These are phyloP conservation scores for Psittacara wagleri DNA, from an alignment of 2,113 vertebrate species.

Conservation along the genomic window DNA sequence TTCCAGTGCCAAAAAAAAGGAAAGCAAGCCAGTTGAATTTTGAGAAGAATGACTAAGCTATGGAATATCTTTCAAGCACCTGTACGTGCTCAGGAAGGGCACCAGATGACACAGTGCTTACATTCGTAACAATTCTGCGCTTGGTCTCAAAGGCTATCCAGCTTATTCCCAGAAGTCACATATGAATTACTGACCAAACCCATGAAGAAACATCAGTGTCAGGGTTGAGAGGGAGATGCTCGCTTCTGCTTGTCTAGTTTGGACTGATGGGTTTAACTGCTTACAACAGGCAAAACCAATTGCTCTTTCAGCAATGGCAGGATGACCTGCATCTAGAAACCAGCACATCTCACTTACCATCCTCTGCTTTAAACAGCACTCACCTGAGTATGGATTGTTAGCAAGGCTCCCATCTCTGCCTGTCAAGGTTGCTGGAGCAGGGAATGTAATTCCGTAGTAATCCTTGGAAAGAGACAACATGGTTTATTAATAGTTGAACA, in stretches of 20 bases:
- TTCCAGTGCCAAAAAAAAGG: background rate
- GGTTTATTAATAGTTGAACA: background rate
- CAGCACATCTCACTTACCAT: background rate
- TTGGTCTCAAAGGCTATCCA: background rate
- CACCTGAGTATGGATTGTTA: slow-evolving; percentile 96
- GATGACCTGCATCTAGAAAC: background rate
- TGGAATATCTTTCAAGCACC: background rate
- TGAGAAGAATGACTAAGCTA: background rate
- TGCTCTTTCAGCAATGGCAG: background rate
- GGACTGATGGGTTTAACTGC: background rate
- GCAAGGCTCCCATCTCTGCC: slow-evolving; percentile 90
- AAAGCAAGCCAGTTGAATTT: background rate
- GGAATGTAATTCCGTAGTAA: slow-evolving; percentile 98
- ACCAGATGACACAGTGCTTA: background rate
- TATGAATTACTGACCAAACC: background rate
- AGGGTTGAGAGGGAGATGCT: background rate
- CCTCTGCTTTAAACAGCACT: background rate
- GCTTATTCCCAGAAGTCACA: background rate
- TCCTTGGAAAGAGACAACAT: slow-evolving; percentile 75
- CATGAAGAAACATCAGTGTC: background rate
- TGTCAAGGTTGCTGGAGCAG: slow-evolving; percentile 89
- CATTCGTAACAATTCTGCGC: background rate
- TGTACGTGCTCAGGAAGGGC: background rate
- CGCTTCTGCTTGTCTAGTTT: background rate
- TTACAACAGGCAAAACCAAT: background rate